Percentiles rank a stretch among this genome's conserved stretches.
Conservation (phyloP, 2,113 vertebrate species). For the Peromyscus leucopus region DNA sequence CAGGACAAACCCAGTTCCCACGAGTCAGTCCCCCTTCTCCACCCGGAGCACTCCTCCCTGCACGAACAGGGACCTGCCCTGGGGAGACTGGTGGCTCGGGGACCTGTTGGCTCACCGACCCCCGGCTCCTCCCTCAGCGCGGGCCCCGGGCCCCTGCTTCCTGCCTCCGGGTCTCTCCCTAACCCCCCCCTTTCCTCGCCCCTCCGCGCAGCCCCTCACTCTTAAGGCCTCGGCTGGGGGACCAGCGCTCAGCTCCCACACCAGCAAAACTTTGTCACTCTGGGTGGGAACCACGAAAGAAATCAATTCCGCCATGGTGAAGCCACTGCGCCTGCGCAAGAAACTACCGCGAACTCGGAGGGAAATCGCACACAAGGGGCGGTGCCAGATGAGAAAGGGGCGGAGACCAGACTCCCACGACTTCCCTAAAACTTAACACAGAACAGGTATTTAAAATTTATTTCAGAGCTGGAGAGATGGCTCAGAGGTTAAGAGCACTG, state of each 20-base stretch:
- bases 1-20: background rate
- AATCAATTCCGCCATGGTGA: background rate
- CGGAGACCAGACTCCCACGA: background rate
- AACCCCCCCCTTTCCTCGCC: background rate
- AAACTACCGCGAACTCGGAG: background rate
- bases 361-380: background rate
- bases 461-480: too few relatives aligned
- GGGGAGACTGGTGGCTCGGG: background rate
- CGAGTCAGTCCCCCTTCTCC: background rate
- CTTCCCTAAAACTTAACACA: background rate
- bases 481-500: too few relatives aligned
- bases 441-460: background rate
- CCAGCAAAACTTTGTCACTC: slow-evolving; percentile 6
- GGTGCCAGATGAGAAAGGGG: background rate
- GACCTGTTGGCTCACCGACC: background rate
- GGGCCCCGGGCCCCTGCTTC: background rate
- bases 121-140: background rate
- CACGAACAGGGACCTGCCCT: background rate
- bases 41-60: background rate
- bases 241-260: slow-evolving; percentile 1
- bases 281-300: slow-evolving; percentile 5
- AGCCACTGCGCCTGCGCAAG: background rate
- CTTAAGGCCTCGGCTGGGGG: background rate
- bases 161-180: too few relatives aligned
- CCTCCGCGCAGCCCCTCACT: background rate